Evolutionary conservation across 2,888 invertebrate species (phyloP).

Genomic region (Cryptocephalus primarius): DNA sequence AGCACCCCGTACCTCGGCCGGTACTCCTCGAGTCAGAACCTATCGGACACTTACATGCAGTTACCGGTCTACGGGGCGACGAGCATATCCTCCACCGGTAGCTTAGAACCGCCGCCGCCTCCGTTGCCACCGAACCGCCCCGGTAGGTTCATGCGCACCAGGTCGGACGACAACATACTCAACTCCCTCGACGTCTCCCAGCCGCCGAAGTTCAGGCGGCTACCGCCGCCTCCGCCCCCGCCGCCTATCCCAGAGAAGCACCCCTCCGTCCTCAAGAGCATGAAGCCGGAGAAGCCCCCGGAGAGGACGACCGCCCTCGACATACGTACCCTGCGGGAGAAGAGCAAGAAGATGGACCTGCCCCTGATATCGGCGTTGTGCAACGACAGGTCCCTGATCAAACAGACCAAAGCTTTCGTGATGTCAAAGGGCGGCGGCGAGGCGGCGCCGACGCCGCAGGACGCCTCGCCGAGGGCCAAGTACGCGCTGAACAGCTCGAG

Average conservation of each 20-base stretch:
- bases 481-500: slow-evolving; percentile 52
- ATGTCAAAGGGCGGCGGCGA: slow-evolving; percentile 54
- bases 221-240: slow-evolving; percentile 41
- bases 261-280: slow-evolving; percentile 8
- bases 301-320: slow-evolving; percentile 43
- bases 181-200: slow-evolving; percentile 52
- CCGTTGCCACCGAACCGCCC: slow-evolving; percentile 50
- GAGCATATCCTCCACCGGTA: slow-evolving; percentile 53
- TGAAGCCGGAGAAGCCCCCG: neutral
- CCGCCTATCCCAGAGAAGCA: slow-evolving; percentile 32
- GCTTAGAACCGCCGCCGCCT: slow-evolving; percentile 55
- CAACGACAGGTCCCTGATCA: slow-evolving; percentile 81
- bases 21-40: slow-evolving; percentile 71
- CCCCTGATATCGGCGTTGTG: slow-evolving; percentile 88
- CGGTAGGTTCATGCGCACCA: slow-evolving; percentile 53
- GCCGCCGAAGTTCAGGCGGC: slow-evolving; percentile 42
- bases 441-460: slow-evolving; percentile 28
- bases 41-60: slow-evolving; percentile 64
- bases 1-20: slow-evolving; percentile 26
- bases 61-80: slow-evolving; percentile 58
- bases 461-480: slow-evolving; percentile 45
- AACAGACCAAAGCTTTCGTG: slow-evolving; percentile 80
- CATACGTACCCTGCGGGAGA: slow-evolving; percentile 74
- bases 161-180: slow-evolving; percentile 73
- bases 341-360: slow-evolving; percentile 80